phyloP scores from a whole-genome alignment of 2,797 vertebrate species.

The Manis crassicaudata region DNA sequence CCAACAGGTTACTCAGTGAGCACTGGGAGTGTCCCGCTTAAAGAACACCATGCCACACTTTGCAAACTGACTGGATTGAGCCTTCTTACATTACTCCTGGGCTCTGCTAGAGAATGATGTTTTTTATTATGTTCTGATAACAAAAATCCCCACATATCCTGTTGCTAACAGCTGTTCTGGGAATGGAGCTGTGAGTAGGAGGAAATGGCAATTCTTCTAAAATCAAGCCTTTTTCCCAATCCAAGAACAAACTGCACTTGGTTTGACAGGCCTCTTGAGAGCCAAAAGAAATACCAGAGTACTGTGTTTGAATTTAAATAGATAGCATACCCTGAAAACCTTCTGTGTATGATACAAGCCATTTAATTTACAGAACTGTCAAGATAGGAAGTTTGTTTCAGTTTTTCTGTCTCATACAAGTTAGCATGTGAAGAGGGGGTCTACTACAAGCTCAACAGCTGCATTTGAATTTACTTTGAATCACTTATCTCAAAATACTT shows the following conservation, averaged over 20 bases:
- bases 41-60: not conserved
- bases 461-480: not conserved
- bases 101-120: not conserved
- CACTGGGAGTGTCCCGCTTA: not conserved
- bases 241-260: conserved; percentile 68
- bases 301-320: not conserved
- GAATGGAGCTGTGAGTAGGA: conserved; percentile 62
- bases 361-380: not conserved
- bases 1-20: not conserved
- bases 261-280: conserved; percentile 53
- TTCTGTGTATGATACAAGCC: not conserved
- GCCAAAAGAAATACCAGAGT: conserved; percentile 61
- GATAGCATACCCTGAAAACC: not conserved
- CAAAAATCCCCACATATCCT: not conserved
- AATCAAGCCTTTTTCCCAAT: conserved; percentile 63
- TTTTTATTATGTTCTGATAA: conserved; percentile 31
- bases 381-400: not conserved
- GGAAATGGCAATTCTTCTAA: conserved; percentile 72
- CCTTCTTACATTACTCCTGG: not conserved
- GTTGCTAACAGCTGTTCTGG: conserved; percentile 65
- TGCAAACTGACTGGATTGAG: not conserved
- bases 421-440: not conserved
- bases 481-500: not conserved
- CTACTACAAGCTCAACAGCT: not conserved
- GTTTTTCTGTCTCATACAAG: not conserved